Percentiles rank a stretch among this genome's conserved stretches.
Evolutionary conservation across 2,888 invertebrate species (phyloP).

Genomic region (Tubulanus polymorphus): DNA sequence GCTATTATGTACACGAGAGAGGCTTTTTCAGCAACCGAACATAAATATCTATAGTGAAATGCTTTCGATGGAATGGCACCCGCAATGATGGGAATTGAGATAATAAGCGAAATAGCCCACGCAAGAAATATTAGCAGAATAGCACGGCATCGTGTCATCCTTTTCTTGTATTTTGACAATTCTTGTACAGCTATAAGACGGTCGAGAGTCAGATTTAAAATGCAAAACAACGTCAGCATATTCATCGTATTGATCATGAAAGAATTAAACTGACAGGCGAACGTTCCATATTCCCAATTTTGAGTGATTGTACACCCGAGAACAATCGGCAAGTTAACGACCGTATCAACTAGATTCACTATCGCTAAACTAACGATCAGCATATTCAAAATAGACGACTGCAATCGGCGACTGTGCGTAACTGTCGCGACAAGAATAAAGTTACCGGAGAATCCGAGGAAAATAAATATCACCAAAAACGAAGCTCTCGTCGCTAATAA

Average conservation of each 20-base stretch:
- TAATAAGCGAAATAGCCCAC: slow-evolving; percentile 37
- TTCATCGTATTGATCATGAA: slow-evolving; percentile 32
- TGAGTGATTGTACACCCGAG: slow-evolving; percentile 29
- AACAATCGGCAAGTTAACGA: slow-evolving; percentile 38
- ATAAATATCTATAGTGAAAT: slow-evolving; percentile 29
- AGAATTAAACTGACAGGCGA: slow-evolving; percentile 33
- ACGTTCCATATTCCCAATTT: slow-evolving; percentile 30
- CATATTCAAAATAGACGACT: slow-evolving; percentile 26
- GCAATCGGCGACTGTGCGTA: slow-evolving; percentile 28
- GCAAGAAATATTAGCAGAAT: slow-evolving; percentile 27
- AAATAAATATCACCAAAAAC: slow-evolving; percentile 34
- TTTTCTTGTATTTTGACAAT: slow-evolving; percentile 24
- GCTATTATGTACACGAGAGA: slow-evolving; percentile 29
- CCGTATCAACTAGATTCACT: slow-evolving; percentile 34
- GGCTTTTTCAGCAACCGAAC: slow-evolving; percentile 28
- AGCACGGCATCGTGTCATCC: slow-evolving; percentile 24
- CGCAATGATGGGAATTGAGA: slow-evolving; percentile 34
- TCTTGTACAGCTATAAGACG: slow-evolving; percentile 32
- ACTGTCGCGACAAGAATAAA: slow-evolving; percentile 32
- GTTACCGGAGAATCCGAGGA: slow-evolving; percentile 35
- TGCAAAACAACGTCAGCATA: slow-evolving; percentile 27
- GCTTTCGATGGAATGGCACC: slow-evolving; percentile 26
- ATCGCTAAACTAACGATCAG: slow-evolving; percentile 33
- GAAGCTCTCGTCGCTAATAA: neutral
- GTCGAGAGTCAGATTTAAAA: slow-evolving; percentile 32